These are phyloP conservation scores for Anoplolepis gracilipes DNA, from an alignment of 1,140 invertebrate species.

Conservation along the genomic window DNA sequence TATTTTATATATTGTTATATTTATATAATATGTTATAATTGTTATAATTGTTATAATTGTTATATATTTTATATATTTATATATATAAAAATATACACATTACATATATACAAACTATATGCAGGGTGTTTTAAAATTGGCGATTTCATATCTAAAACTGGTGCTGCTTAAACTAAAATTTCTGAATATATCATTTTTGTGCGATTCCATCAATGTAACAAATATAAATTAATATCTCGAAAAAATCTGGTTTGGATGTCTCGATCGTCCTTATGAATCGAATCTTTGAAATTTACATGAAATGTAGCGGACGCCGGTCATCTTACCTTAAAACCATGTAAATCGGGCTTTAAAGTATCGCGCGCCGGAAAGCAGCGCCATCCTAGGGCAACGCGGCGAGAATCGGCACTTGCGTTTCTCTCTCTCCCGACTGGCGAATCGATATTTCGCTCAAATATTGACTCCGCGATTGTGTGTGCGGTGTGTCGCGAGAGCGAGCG, in stretches of 20 bases:
- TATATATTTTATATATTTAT: too few relatives aligned
- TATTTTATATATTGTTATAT: too few relatives aligned
- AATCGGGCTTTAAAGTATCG: slow-evolving; percentile 12
- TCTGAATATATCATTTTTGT: background rate
- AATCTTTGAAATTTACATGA: background rate
- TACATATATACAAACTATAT: too few relatives aligned
- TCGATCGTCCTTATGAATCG: too few relatives aligned
- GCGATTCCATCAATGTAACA: background rate
- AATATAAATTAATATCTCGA: background rate
- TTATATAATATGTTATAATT: too few relatives aligned
- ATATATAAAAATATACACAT: too few relatives aligned
- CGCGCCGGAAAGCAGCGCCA: background rate
- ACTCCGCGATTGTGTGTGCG: slow-evolving; percentile 81
- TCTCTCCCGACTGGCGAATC: slow-evolving; percentile 79
- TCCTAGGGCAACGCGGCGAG: slow-evolving; percentile 39
- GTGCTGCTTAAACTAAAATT: background rate
- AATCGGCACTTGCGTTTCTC: slow-evolving; percentile 49
- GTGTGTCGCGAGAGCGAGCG: slow-evolving; percentile 73
- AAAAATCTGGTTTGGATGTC: too few relatives aligned
- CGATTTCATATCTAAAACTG: background rate
- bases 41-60: too few relatives aligned
- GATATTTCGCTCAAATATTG: slow-evolving; percentile 85
- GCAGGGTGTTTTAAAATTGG: background rate
- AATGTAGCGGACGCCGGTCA: background rate
- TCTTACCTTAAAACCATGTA: background rate